Base-by-base conservation (phyloP, 2,797 vertebrate genomes). In the Lutjanus argentimaculatus region DNA sequence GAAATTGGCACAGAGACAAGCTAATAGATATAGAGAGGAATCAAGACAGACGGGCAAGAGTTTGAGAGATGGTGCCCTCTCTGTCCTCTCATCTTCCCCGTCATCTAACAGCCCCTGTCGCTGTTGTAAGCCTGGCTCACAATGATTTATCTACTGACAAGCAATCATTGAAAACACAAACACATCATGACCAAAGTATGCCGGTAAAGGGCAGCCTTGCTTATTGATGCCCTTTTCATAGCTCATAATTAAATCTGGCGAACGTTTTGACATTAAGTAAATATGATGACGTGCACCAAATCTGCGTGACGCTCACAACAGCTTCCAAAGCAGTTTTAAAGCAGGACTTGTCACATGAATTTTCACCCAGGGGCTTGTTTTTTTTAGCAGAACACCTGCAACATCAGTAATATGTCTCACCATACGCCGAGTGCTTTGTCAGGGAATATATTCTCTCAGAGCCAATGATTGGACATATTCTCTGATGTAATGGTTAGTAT, bases 151-250 rank as follows among this genome's bases (percentile, higher is more conserved):
- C 87, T 84, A 51, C 90, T 78, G 83, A 89, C 85, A 91, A 85
- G 87, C 90, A 90, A 91, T 94, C 92, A 91, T 77, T 80, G 82
- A 88, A 89, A 91, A 77, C 85, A 87, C 91, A 91, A 91, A 90
- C 89, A 70, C 78, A 92, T 93, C 87, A 84, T 88, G 86, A 80
- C 83, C 87, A 73, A 67, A 86, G 83, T 67, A 53, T 77, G 85
- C 67, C 69, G 75, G 89, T 67, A 91, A 91, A 91, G 88, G 83
- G 75, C 91, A 90, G 67, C 72, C 68, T 55, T 79, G 80, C 75
- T 89, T 84, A 89, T 85, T 80, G 89, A 84, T 72, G 79, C 84
- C 75, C 75, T 90, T 91, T 87, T 90, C 78, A 81, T 68, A 68
- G 70, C 72, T 80, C 79, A 82, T 80, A 86, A 91, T 90, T 88